phyloP scores from a whole-genome alignment of 2,888 invertebrate species.

The Nephrotoma appendiculata region DNA sequence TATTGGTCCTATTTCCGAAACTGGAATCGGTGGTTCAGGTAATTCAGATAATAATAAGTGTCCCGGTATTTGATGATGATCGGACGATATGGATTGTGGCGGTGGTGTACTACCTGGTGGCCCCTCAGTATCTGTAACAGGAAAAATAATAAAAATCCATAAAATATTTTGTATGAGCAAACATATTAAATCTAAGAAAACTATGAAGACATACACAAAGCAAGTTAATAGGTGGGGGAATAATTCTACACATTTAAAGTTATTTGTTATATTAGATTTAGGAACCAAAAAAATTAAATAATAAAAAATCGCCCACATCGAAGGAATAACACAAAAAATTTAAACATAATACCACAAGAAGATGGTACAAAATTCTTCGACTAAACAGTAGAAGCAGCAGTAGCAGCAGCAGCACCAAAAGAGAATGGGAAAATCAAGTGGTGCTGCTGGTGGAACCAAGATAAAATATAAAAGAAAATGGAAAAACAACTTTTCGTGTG shows the following conservation, averaged over 20 bases:
- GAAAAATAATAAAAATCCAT: slow-evolving; percentile 3
- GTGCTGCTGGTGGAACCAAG: background rate
- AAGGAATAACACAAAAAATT: background rate
- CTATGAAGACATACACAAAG: background rate
- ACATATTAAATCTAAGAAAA: background rate
- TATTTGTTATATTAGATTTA: background rate
- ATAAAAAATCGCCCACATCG: background rate
- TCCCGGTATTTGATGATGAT: slow-evolving; percentile 28
- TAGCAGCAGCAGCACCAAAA: background rate
- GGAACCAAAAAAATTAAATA: background rate
- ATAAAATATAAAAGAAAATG: background rate
- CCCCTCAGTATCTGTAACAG: slow-evolving; percentile 42
- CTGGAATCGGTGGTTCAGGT: slow-evolving; percentile 82
- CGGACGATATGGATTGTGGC: slow-evolving; percentile 20
- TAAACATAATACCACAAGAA: background rate
- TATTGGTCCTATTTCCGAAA: slow-evolving; percentile 86
- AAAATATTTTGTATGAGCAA: background rate
- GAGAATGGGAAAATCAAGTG: background rate
- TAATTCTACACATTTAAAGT: background rate
- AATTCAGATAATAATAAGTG: slow-evolving; percentile 68
- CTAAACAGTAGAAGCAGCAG: background rate
- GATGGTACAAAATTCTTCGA: background rate
- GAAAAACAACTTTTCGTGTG: background rate
- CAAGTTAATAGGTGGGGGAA: background rate
- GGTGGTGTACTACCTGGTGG: slow-evolving; percentile 32